These are phyloP conservation scores for Ispidina picta DNA, from an alignment of 2,797 vertebrate genomes.

Conservation along the genomic window DNA sequence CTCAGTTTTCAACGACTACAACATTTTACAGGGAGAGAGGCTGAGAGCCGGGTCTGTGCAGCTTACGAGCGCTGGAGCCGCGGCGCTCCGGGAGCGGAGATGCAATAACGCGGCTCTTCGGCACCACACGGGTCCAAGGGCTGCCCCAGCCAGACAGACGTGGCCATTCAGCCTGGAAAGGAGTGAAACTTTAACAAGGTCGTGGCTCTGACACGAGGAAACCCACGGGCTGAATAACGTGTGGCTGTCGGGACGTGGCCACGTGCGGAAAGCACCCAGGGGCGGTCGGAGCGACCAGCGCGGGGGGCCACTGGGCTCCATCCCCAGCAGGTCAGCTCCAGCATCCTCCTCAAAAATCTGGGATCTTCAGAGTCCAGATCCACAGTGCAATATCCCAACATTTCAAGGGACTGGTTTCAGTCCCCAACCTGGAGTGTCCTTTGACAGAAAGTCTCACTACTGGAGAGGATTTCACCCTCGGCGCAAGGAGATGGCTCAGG, in stretches of 20 bases:
- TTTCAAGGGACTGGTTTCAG: background rate
- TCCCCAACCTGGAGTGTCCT: background rate
- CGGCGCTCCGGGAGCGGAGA: background rate
- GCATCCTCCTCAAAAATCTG: background rate
- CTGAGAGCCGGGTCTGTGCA: background rate
- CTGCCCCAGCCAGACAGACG: background rate
- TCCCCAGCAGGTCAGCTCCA: background rate
- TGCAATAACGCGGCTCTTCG: background rate
- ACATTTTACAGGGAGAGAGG: background rate
- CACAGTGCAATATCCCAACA: accelerated
- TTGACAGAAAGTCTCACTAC: background rate
- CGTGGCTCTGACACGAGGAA: background rate
- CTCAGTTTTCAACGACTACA: background rate
- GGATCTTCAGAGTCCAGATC: background rate
- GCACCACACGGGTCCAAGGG: background rate
- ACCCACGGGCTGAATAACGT: background rate
- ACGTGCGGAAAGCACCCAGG: background rate
- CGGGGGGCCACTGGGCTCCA: background rate
- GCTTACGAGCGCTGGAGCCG: background rate
- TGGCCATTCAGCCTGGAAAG: background rate
- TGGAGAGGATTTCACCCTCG: background rate
- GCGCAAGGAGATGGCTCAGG: accelerated
- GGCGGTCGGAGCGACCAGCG: accelerated
- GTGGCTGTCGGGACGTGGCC: background rate
- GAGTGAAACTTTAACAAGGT: background rate